phyloP scores from a whole-genome alignment of 2,888 invertebrate genomes.

The Coenonympha arcania region DNA sequence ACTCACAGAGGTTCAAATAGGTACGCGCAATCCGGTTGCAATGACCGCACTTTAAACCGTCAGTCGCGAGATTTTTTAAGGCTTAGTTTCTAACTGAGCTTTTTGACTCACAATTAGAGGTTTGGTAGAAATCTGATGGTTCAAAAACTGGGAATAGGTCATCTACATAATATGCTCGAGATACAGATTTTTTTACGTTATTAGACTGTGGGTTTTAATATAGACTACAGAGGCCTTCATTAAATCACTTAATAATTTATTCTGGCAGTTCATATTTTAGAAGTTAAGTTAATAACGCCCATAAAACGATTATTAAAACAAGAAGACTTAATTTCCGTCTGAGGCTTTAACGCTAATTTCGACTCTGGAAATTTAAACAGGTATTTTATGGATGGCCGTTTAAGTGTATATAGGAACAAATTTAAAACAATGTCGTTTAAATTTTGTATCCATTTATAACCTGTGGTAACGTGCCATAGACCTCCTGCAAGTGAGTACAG shows the following conservation, averaged over 20 bases:
- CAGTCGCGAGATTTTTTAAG: no score
- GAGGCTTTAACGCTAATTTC: conserved; percentile 15
- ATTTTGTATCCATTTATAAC: conserved; percentile 24
- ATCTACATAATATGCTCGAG: no score
- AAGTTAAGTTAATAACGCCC: conserved; percentile 13
- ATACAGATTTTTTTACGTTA: no score
- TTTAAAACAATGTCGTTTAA: conserved; percentile 20
- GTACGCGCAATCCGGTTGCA: no score
- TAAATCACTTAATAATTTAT: not conserved
- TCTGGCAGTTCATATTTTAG: not conserved
- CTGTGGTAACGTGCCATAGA: conserved; percentile 19
- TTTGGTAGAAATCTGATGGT: no score
- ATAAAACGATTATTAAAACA: conserved; percentile 22
- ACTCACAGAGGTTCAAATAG: no score
- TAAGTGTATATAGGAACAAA: conserved; percentile 20
- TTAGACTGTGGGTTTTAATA: no score
- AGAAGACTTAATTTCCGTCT: conserved; percentile 8
- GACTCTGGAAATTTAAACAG: conserved; percentile 19
- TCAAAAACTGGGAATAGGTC: no score
- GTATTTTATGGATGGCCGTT: conserved; percentile 18
- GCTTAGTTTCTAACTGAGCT: no score
- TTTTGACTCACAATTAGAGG: no score
- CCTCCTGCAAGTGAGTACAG: conserved; percentile 22
- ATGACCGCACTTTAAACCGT: no score
- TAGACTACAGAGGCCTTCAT: no score